Base-by-base conservation (phyloP, 2,797 vertebrate genomes). In the Argya squamiceps region DNA sequence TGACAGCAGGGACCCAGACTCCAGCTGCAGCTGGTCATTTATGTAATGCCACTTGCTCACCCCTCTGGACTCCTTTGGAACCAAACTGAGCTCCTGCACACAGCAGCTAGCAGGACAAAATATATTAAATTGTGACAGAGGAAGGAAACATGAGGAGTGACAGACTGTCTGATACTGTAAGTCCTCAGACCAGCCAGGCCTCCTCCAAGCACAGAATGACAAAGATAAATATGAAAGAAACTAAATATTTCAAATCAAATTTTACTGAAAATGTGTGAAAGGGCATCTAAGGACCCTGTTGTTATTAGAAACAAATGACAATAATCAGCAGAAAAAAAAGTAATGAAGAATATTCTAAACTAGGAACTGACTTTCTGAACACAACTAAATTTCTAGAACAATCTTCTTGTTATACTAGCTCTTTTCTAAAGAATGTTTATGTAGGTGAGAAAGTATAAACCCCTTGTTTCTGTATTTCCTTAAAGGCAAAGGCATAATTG, bases 401-500 rank as follows among this genome's bases (percentile, higher is more conserved):
- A 34, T 69, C 92, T 70, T 85, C 37, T 83, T 32, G 43, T 75
- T 81, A 77, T 47, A 39, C 26, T 27, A 59, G 20, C 60, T 93
- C 32, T 73, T 82, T 91, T 89, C 80, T 80, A 85, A 85, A 75
- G 24, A 88, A 53, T 29, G 37, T 20, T 86, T 87, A 53, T n/a
- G n/a, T 76, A 81, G 49, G 34, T 32, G 44, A 92, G 56, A 93
- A 94, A 92, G 71, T 65, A 53, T 29, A 89, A 89, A 89, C 34
- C 1, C 67, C 12, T 5, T 23, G 2, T 87, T 94, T 68, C 80
- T 88, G 2, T 44, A 36, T 95, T 93, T 90, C 50, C 43, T 92
- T 82, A 71, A 64, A 71, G 46, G 24, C 55, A 94, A 94, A 95
- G 60, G 50, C 32, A 68, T 96, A 96, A 89, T 30, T 49, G 50